Percentiles rank a stretch among this genome's conserved stretches.
Conservation (phyloP, 2,113 vertebrate genomes). For the Lophochroa leadbeateri region DNA sequence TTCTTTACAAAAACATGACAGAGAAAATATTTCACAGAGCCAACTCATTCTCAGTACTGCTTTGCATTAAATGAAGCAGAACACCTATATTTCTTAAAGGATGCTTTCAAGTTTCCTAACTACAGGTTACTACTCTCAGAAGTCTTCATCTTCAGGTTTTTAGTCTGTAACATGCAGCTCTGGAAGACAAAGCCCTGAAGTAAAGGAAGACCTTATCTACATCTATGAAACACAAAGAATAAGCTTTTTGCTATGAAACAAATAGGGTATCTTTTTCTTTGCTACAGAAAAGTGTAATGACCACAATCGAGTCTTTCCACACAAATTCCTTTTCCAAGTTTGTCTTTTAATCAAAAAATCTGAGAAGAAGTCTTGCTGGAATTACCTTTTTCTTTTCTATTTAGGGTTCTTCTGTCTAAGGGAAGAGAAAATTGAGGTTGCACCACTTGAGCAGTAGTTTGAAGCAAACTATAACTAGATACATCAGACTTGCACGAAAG, state of each 20-base stretch:
- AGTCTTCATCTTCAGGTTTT: conserved; percentile 9
- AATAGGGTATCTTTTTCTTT: neutral
- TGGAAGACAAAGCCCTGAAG: neutral
- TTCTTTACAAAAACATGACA: conserved; percentile 61
- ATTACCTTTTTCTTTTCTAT: neutral
- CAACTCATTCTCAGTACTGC: neutral
- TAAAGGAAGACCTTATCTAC: neutral
- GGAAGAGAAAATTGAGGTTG: neutral
- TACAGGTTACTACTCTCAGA: conserved; percentile 7
- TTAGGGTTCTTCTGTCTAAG: neutral
- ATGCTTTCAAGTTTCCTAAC: conserved; percentile 31
- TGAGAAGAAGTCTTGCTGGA: neutral
- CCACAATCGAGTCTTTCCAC: neutral
- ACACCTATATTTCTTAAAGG: conserved; percentile 49
- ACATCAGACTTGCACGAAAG: neutral
- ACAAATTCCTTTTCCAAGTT: neutral
- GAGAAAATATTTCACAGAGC: conserved; percentile 51
- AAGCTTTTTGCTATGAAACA: neutral
- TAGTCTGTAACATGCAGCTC: neutral
- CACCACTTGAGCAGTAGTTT: neutral
- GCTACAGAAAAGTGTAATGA: neutral
- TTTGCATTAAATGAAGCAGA: conserved; percentile 67
- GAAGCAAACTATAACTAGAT: neutral
- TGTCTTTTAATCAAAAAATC: neutral
- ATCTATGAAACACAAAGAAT: neutral